Evolutionary conservation across 2,797 vertebrate species (phyloP).

Genomic region (Liparis tanakae): DNA sequence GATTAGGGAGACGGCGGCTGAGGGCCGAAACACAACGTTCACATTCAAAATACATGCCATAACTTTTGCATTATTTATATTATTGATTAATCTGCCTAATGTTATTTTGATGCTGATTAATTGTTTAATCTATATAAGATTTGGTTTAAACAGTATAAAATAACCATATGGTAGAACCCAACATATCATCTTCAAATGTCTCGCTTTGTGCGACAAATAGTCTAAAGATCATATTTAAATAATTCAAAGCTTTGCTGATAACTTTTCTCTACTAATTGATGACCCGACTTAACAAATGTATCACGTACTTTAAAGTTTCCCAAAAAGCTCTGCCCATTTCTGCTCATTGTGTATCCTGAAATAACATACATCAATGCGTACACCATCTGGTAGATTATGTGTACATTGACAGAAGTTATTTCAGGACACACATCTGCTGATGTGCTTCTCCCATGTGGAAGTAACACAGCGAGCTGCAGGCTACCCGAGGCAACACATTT

Average conservation of each 20-base stretch:
- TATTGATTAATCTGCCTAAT: no score
- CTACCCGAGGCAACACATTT: background rate
- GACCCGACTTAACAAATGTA: background rate
- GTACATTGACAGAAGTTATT: background rate
- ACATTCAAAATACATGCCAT: no score
- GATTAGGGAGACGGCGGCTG: background rate
- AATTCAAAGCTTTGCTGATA: background rate
- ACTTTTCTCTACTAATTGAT: background rate
- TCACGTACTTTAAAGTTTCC: background rate
- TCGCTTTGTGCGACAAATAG: background rate
- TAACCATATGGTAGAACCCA: background rate
- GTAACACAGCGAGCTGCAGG: constrained; percentile 10
- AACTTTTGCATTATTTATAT: no score
- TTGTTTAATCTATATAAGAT: background rate
- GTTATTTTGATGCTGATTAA: background rate
- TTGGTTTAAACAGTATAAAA: background rate
- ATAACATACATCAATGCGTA: constrained; percentile 7
- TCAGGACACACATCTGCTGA: background rate
- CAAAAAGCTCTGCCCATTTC: background rate
- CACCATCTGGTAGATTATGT: background rate
- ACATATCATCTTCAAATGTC: background rate
- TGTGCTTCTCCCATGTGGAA: constrained; percentile 10
- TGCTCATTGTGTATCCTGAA: constrained; percentile 5
- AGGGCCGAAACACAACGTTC: no score
- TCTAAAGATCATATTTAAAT: background rate